Evolutionary conservation across 1,140 invertebrate genomes (phyloP).

Genomic region (Euglossa dilemma): DNA sequence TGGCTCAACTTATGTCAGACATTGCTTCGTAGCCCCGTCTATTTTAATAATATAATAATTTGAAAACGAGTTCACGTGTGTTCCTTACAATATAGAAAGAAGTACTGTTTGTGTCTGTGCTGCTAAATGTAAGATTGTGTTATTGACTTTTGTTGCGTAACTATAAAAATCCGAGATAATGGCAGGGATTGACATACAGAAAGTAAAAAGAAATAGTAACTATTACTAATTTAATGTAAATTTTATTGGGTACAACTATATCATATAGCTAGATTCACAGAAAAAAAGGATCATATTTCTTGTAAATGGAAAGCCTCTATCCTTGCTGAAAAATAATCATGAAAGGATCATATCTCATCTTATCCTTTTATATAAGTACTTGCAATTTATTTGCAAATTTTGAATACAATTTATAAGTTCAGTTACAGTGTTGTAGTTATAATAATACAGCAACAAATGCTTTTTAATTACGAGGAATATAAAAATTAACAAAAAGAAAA

Average conservation of each 20-base stretch:
- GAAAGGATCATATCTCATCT: constrained; percentile 35
- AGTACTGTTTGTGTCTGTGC: constrained; percentile 73
- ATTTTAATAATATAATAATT: constrained; percentile 59
- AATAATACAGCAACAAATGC: constrained; percentile 33
- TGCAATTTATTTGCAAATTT: constrained; percentile 51
- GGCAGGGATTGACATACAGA: constrained; percentile 66
- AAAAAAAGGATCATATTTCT: constrained; percentile 32
- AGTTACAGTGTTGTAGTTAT: constrained; percentile 53
- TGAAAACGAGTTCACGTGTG: constrained; percentile 65
- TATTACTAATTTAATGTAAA: constrained; percentile 64
- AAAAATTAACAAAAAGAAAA: background rate
- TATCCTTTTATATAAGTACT: constrained; percentile 27
- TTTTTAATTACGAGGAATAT: constrained; percentile 24
- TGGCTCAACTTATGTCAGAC: constrained; percentile 82
- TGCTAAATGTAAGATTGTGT: constrained; percentile 73
- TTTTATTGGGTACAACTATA: constrained; percentile 48
- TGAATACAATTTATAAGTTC: constrained; percentile 50
- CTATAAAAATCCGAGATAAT: constrained; percentile 59
- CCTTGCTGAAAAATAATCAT: constrained; percentile 58
- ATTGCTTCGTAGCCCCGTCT: constrained; percentile 81
- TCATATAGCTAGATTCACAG: constrained; percentile 52
- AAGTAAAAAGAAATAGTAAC: constrained; percentile 62
- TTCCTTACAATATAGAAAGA: constrained; percentile 71
- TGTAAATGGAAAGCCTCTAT: constrained; percentile 59
- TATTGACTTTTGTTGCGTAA: constrained; percentile 67